A percentile compares a stretch with the other conserved stretches of the same genome.
These are phyloP conservation scores for Cetoscarus ocellatus DNA, from an alignment of 2,797 vertebrate genomes.

Conservation along the genomic window DNA sequence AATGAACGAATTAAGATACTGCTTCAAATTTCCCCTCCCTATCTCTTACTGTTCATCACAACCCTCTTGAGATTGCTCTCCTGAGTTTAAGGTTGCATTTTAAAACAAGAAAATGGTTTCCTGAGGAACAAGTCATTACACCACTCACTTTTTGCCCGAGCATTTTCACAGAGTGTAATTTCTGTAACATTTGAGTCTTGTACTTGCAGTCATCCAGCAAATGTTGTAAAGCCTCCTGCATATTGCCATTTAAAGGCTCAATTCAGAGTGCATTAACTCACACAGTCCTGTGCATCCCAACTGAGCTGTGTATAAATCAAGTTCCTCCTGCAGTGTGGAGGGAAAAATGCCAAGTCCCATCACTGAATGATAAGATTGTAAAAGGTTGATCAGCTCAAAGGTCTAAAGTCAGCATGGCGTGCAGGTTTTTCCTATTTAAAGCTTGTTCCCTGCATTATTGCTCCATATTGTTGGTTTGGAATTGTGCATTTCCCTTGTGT, in stretches of 20 bases:
- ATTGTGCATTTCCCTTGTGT: conserved; percentile 41
- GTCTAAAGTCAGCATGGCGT: conserved; percentile 34
- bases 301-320: conserved; percentile 20
- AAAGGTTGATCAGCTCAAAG: conserved; percentile 44
- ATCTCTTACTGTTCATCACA: conserved; percentile 21
- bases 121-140: conserved; percentile 22
- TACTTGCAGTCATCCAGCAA: conserved; percentile 29
- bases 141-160: conserved; percentile 9
- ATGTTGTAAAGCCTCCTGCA: conserved; percentile 4
- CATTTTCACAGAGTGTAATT: conserved; percentile 22
- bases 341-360: conserved; percentile 12
- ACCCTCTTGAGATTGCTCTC: conserved; percentile 18
- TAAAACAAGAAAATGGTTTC: conserved; percentile 28
- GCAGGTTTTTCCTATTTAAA: conserved; percentile 47
- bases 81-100: conserved; percentile 18
- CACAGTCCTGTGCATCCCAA: conserved; percentile 3
- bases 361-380: conserved; percentile 35
- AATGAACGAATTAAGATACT: no score
- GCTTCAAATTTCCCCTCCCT: no score
- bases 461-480: conserved; percentile 24
- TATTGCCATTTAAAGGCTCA: conserved; percentile 8
- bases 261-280: conserved; percentile 35
- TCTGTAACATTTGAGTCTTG: conserved; percentile 32
- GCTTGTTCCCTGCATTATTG: conserved; percentile 19
- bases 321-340: not conserved